Conservation (phyloP, 2,888 invertebrate species). For the Drosophila nr. fundita region DNA sequence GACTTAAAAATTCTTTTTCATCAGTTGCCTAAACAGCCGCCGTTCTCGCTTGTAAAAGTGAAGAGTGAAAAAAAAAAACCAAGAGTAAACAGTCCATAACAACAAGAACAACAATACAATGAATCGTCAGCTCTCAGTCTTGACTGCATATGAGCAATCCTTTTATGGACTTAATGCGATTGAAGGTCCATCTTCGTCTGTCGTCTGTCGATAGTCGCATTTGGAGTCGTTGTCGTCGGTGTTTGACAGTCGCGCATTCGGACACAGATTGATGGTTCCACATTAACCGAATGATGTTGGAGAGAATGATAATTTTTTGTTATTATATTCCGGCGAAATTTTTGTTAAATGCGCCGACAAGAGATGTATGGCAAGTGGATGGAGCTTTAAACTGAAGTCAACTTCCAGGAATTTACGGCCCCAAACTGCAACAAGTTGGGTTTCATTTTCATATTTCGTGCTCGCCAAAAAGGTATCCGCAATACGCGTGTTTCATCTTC, state of each 20-base stretch:
- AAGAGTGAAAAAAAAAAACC: slow-evolving; percentile 16
- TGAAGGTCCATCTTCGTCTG: slow-evolving; percentile 70
- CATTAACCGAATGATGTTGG: slow-evolving; percentile 75
- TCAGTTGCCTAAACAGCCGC: slow-evolving; percentile 57
- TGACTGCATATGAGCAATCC: slow-evolving; percentile 77
- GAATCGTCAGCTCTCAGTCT: slow-evolving; percentile 48
- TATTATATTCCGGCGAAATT: slow-evolving; percentile 68
- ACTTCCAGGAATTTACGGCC: slow-evolving; percentile 61
- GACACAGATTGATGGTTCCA: slow-evolving; percentile 83
- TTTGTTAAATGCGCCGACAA: slow-evolving; percentile 20
- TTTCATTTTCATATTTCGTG: slow-evolving; percentile 28
- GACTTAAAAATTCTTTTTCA: slow-evolving; percentile 77
- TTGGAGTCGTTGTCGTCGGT: slow-evolving; percentile 56
- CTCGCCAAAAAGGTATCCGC: slow-evolving; percentile 1
- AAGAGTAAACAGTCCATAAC: slow-evolving; percentile 38
- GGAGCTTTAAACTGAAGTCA: slow-evolving; percentile 50
- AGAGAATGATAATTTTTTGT: slow-evolving; percentile 80
- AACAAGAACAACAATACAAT: slow-evolving; percentile 39
- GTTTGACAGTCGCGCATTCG: slow-evolving; percentile 80
- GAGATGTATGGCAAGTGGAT: slow-evolving; percentile 44
- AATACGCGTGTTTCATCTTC: slow-evolving; percentile 41
- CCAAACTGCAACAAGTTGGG: slow-evolving; percentile 45
- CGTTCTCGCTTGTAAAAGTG: slow-evolving; percentile 33
- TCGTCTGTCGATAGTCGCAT: slow-evolving; percentile 13
- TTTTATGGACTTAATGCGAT: slow-evolving; percentile 83